Conservation (phyloP, 2,113 vertebrate genomes). For the Tupaia tana region DNA sequence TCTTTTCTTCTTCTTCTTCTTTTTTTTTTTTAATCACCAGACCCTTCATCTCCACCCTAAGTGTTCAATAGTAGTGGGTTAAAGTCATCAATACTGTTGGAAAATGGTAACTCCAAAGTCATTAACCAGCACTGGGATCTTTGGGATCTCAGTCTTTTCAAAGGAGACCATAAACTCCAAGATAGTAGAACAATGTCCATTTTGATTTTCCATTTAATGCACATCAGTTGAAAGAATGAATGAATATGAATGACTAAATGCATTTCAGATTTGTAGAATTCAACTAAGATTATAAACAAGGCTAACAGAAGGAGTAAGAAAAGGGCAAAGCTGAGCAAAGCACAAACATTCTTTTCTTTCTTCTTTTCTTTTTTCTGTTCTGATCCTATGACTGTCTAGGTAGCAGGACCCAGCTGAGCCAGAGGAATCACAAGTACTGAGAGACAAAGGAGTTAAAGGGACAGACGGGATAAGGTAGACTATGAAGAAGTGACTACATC, state of each 20-base stretch:
- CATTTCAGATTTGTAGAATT: background rate
- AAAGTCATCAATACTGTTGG: background rate
- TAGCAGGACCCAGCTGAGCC: background rate
- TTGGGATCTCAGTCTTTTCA: background rate
- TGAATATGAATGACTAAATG: background rate
- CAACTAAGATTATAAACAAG: background rate
- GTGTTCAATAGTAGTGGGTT: background rate
- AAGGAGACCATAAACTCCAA: background rate
- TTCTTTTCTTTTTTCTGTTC: background rate
- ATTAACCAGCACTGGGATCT: background rate
- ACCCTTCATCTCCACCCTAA: background rate
- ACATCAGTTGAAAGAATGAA: background rate
- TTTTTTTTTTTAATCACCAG: background rate
- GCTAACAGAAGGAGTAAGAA: background rate
- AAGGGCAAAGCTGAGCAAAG: background rate
- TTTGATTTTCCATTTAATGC: background rate
- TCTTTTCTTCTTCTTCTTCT: too few relatives aligned
- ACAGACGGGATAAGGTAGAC: background rate
- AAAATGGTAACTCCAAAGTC: background rate
- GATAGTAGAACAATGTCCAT: background rate
- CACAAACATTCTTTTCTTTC: background rate
- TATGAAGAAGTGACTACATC: background rate
- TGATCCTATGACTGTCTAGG: background rate
- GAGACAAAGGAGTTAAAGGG: background rate
- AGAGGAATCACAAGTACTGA: too few relatives aligned